Evolutionary conservation across 1,140 invertebrate genomes (phyloP).

Genomic region (Psix sp.): DNA sequence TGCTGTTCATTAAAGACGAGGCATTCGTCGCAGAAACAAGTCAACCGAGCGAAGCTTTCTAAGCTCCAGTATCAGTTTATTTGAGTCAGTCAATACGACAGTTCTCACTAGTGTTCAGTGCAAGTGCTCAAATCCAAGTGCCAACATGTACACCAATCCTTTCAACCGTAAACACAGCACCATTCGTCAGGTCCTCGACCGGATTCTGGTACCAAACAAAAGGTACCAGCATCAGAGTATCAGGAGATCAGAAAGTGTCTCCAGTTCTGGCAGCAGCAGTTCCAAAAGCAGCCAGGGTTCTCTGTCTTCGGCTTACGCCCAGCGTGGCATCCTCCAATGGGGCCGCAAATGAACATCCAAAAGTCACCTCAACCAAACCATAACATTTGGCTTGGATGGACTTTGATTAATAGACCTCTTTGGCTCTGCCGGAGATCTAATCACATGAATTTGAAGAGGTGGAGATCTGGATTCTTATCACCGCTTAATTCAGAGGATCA

Average conservation of each 20-base stretch:
- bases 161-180: constrained; percentile 85
- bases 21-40: constrained; percentile 23
- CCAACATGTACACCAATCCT: constrained; percentile 83
- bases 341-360: constrained; percentile 66
- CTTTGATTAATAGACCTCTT: too few species aligned
- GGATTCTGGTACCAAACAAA: constrained; percentile 75
- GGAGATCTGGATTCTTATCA: too few species aligned
- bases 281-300: constrained; percentile 68
- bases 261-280: constrained; percentile 67
- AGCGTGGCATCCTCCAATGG: constrained; percentile 68
- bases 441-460: too few species aligned
- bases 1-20: constrained; percentile 44
- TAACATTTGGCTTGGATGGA: too few species aligned
- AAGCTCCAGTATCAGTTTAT: neutral
- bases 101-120: too few species aligned
- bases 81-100: neutral
- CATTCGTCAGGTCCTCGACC: constrained; percentile 83
- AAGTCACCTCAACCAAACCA: neutral
- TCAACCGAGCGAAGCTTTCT: constrained; percentile 4
- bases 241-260: constrained; percentile 69
- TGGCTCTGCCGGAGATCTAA: too few species aligned
- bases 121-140: constrained; percentile 18
- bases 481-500: too few species aligned
- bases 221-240: constrained; percentile 62
- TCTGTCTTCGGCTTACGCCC: constrained; percentile 20